A percentile compares a stretch with the other conserved stretches of the same genome.
phyloP scores from a whole-genome alignment of 2,888 invertebrate genomes.

The Nematopogon swammerdamellus region DNA sequence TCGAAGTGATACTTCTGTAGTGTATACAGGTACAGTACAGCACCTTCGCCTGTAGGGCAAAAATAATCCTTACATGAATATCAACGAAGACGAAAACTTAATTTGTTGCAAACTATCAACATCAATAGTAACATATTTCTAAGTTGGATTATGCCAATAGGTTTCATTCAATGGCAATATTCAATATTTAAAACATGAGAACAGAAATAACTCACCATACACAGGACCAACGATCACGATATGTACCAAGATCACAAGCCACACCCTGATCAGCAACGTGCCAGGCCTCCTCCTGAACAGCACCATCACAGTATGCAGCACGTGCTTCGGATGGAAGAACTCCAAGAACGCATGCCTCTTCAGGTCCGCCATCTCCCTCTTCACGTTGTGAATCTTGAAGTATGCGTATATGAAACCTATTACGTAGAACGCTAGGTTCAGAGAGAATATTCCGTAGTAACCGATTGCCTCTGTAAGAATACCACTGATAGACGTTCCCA shows the following conservation, averaged over 20 bases:
- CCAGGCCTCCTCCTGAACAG: slow-evolving; percentile 23
- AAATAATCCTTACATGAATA: too few species aligned
- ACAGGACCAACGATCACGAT: slow-evolving; percentile 42
- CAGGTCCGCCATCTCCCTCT: not conserved
- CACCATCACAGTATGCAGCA: slow-evolving; percentile 39
- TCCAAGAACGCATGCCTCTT: slow-evolving; percentile 1
- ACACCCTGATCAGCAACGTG: slow-evolving; percentile 23
- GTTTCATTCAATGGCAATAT: too few species aligned
- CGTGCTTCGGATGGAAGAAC: slow-evolving; percentile 35
- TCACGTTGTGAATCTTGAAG: slow-evolving; percentile 34
- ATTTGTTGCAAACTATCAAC: too few species aligned
- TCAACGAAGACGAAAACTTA: too few species aligned
- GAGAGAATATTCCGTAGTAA: slow-evolving; percentile 41
- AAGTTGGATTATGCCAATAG: too few species aligned
- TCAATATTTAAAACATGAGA: too few species aligned
- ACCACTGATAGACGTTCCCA: slow-evolving; percentile 51
- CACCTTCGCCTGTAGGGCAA: slow-evolving; percentile 54
- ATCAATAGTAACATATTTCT: too few species aligned
- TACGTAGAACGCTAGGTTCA: slow-evolving; percentile 26
- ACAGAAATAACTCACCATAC: slow-evolving; percentile 36
- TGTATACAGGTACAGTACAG: slow-evolving; percentile 44
- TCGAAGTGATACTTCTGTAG: slow-evolving; percentile 50
- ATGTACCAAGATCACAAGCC: slow-evolving; percentile 36
- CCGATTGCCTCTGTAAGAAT: slow-evolving; percentile 40
- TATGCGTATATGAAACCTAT: slow-evolving; percentile 33